Conservation (phyloP, 2,888 invertebrate species). For the Cerastis rubricosa region DNA sequence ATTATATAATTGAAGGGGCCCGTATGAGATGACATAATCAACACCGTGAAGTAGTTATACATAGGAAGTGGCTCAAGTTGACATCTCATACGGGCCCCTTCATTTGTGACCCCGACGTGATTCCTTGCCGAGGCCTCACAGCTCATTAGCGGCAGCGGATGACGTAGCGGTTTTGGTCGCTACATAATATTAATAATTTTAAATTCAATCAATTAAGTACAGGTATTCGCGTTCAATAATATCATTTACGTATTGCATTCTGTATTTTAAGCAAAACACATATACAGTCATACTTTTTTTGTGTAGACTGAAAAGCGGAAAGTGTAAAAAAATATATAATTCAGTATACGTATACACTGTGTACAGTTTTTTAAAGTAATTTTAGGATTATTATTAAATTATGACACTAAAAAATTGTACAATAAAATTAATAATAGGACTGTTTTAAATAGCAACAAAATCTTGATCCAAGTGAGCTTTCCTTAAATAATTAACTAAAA, state of each 20-base stretch:
- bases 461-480: conserved; percentile 34
- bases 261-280: background rate
- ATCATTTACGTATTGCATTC: background rate
- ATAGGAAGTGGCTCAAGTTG: too few species aligned
- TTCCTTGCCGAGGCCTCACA: too few species aligned
- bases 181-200: background rate
- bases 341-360: background rate
- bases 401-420: conserved; percentile 62
- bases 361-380: conserved; percentile 34
- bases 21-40: too few species aligned
- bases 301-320: background rate
- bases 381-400: conserved; percentile 26
- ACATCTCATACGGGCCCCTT: too few species aligned
- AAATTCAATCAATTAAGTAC: conserved; percentile 6
- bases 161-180: too few species aligned
- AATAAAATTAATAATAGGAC: conserved; percentile 27
- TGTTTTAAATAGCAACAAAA: conserved; percentile 34
- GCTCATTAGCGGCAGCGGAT: too few species aligned
- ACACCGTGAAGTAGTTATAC: background rate
- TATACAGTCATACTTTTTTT: background rate
- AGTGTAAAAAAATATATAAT: conserved; percentile 1
- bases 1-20: too few species aligned
- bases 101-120: too few species aligned
- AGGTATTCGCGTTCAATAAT: conserved; percentile 4
- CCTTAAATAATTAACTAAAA: conserved; percentile 41